Base-by-base conservation (phyloP, 2,888 invertebrate genomes). In the Calameuta filiformis region DNA sequence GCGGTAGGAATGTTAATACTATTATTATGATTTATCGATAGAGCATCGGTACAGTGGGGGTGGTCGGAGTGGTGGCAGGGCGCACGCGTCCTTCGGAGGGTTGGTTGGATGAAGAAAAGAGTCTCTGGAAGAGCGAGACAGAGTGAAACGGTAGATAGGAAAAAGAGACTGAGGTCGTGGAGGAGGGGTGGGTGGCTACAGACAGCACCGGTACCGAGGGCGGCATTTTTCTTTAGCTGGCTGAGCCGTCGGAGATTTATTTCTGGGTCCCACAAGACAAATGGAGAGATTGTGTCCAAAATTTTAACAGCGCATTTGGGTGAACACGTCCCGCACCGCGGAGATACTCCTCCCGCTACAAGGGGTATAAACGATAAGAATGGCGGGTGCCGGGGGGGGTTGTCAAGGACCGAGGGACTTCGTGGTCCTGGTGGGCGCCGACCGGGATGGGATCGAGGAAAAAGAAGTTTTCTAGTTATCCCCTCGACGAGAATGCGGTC, bases 231-330 rank as follows among this genome's bases (percentile, higher is more conserved):
- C 93, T 93, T 93, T 93, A 93, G 92, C 92, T 92, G 90, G 89
- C 91, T 91, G 91, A 91, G 91, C 91, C 91, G 89, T 87, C 84
- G 84, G 87, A 91, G 94, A 95, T 95, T 95, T 95, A 95, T 94
- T 94, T 93, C 93, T 94, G 93, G 94, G 94, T 94, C 94, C 93
- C 93, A 93, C 93, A 94, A 95, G 95, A 95, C 95, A 95, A 95
- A 95, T 94, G 94, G 95, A 93, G 92, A 94, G 95, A 94, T 95
- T 95, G 95, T 94, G 95, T 95, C 94, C 94, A 95, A 95, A 95
- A 95, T 95, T 95, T 95, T 94, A 95, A 94, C 94, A 94, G 94
- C 94, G 93, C 94, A 95, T 95, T 95, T 94, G 93, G 90, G 88
- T 88, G 90, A 90, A 89, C 90, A 88, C 90, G 89, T 89, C 89